Conservation (phyloP, 2,113 vertebrate genomes). For the Sylvilagus bachmani region DNA sequence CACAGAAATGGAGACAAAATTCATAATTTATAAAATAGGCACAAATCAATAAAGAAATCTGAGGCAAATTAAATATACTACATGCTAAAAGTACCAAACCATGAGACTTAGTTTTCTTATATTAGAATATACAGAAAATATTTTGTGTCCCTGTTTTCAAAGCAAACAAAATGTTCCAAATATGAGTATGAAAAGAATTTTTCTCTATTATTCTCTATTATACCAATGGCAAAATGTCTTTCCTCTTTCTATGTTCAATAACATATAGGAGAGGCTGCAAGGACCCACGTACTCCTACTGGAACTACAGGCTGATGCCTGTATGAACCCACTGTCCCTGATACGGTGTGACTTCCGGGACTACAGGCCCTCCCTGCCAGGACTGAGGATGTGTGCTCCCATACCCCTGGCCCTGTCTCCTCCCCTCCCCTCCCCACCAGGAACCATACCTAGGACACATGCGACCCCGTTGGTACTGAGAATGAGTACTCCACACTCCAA, state of each 20-base stretch:
- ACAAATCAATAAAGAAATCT: slow-evolving; percentile 49
- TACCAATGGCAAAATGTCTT: background rate
- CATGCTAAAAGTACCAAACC: background rate
- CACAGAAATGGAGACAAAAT: slow-evolving; percentile 19
- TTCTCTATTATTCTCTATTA: background rate
- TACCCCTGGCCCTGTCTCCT: too few relatives aligned
- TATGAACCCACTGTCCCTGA: too few relatives aligned
- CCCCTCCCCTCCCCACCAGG: too few relatives aligned
- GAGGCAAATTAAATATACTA: slow-evolving; percentile 40
- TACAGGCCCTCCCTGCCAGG: too few relatives aligned
- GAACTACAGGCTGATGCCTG: too few relatives aligned
- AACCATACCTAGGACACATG: too few relatives aligned
- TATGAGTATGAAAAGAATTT: background rate
- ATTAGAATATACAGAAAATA: background rate
- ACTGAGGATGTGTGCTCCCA: too few relatives aligned
- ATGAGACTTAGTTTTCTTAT: slow-evolving; percentile 11
- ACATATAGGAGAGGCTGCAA: background rate
- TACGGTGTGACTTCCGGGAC: too few relatives aligned
- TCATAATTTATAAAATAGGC: slow-evolving; percentile 5
- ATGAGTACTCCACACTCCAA: too few relatives aligned
- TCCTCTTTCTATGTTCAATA: background rate
- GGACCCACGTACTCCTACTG: too few relatives aligned
- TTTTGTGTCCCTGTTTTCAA: background rate
- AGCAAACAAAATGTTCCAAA: slow-evolving; percentile 37
- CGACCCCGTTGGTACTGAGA: too few relatives aligned